phyloP scores from a whole-genome alignment of 1,140 invertebrate species.

The Zaprionus kolodkinae region DNA sequence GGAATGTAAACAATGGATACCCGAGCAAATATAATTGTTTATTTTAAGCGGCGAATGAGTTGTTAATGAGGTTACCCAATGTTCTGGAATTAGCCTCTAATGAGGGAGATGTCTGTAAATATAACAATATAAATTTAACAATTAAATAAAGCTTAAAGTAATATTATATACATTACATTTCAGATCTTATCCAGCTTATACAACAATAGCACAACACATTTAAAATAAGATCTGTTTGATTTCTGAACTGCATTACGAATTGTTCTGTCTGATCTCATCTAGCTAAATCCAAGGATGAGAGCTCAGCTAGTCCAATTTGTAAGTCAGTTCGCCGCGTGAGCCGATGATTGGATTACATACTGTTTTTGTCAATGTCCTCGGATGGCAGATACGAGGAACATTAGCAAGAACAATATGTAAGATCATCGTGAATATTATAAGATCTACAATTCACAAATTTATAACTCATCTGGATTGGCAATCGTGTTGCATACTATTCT shows the following conservation, averaged over 20 bases:
- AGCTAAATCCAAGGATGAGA: background rate
- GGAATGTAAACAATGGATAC: slow-evolving; percentile 12
- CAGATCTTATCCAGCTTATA: too few species aligned
- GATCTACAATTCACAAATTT: background rate
- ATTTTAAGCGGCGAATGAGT: slow-evolving; percentile 3
- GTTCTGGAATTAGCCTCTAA: background rate
- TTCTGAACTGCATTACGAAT: slow-evolving; percentile 7
- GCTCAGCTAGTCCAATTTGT: slow-evolving; percentile 15
- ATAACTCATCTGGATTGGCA: too few species aligned
- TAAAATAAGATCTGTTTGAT: background rate
- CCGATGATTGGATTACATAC: background rate
- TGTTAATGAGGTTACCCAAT: slow-evolving; percentile 20
- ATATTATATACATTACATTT: too few species aligned
- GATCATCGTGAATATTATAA: background rate
- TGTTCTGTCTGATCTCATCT: slow-evolving; percentile 20
- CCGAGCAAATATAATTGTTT: slow-evolving; percentile 14
- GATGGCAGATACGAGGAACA: background rate
- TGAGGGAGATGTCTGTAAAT: background rate
- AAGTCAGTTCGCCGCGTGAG: background rate
- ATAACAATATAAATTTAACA: background rate
- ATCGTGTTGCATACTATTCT: slow-evolving; percentile 12
- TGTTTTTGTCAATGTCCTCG: background rate
- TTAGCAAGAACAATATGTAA: background rate
- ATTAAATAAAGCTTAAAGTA: background rate
- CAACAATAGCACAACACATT: too few species aligned